A percentile compares a stretch with the other conserved stretches of the same genome.
These are phyloP conservation scores for Bombus ignitus DNA, from an alignment of 1,140 invertebrate species.

Conservation along the genomic window DNA sequence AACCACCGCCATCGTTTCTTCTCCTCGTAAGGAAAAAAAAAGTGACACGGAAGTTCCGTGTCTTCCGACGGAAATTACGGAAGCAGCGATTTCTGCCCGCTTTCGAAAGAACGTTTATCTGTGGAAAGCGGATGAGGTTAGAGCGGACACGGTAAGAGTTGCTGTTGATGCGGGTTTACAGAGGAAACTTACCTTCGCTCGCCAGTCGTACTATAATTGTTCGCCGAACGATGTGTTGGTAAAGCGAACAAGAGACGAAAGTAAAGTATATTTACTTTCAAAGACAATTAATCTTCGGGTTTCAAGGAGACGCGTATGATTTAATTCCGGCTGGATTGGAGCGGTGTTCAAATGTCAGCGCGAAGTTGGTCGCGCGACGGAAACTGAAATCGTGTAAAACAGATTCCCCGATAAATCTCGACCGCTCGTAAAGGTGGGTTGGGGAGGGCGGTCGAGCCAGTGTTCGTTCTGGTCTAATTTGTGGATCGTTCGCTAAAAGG, in stretches of 20 bases:
- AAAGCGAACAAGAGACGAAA: background rate
- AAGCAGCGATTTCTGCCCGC: conserved; percentile 4
- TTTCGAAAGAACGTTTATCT: conserved; percentile 20
- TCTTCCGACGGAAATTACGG: conserved; percentile 43
- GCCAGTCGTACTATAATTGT: background rate
- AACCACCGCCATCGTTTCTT: conserved; percentile 14
- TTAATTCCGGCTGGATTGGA: conserved; percentile 37
- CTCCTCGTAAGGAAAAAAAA: background rate
- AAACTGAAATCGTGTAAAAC: conserved; percentile 46
- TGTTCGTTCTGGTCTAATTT: conserved; percentile 63
- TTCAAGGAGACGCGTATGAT: conserved; percentile 27
- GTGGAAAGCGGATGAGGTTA: background rate
- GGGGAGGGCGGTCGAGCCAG: background rate
- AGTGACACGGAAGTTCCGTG: background rate
- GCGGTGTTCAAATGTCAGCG: conserved; percentile 58
- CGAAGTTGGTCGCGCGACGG: conserved; percentile 42
- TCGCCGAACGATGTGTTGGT: background rate
- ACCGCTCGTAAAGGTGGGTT: background rate
- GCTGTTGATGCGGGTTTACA: conserved; percentile 9
- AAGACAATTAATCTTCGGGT: conserved; percentile 10
- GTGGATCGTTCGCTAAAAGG: conserved; percentile 59
- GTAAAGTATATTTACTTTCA: conserved; percentile 1
- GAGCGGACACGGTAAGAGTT: background rate
- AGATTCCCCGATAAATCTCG: conserved; percentile 61
- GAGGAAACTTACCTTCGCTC: background rate